Conservation (phyloP, 2,113 vertebrate genomes). For the Rousettus leschenaultii region DNA sequence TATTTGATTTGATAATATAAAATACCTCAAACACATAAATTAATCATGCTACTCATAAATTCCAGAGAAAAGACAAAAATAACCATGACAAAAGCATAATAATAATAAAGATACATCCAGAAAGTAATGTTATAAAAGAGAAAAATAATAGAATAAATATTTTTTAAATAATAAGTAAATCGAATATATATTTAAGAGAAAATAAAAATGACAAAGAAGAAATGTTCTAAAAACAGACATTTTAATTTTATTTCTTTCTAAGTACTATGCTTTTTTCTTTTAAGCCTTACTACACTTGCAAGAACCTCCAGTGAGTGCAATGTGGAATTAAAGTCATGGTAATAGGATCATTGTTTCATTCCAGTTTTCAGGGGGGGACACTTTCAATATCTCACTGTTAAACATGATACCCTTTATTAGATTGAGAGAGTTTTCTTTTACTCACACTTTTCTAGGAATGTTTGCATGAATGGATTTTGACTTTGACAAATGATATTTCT, state of each 20-base stretch:
- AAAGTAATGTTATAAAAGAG: not conserved
- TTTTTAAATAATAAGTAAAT: not conserved
- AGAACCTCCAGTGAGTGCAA: not conserved
- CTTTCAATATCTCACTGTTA: not conserved
- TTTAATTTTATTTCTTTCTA: not conserved
- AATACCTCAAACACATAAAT: not conserved
- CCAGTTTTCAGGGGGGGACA: not conserved
- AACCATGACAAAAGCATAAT: not conserved
- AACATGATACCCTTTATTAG: not conserved
- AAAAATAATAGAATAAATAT: not conserved
- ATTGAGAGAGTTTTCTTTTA: not conserved
- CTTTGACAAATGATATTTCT: not conserved
- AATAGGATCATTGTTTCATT: not conserved
- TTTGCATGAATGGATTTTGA: not conserved
- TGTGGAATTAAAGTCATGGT: too few relatives aligned
- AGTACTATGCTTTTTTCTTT: not conserved
- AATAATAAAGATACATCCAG: not conserved
- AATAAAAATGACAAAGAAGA: not conserved
- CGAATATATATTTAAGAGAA: not conserved
- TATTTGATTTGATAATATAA: not conserved
- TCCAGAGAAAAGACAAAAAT: not conserved
- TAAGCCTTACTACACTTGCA: not conserved
- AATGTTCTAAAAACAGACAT: not conserved
- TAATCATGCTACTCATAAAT: not conserved
- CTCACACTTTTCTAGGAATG: not conserved